Percentiles rank a stretch among this genome's conserved stretches.
These are phyloP conservation scores for Chymomyza costata DNA, from an alignment of 1,140 invertebrate species.

Conservation along the genomic window DNA sequence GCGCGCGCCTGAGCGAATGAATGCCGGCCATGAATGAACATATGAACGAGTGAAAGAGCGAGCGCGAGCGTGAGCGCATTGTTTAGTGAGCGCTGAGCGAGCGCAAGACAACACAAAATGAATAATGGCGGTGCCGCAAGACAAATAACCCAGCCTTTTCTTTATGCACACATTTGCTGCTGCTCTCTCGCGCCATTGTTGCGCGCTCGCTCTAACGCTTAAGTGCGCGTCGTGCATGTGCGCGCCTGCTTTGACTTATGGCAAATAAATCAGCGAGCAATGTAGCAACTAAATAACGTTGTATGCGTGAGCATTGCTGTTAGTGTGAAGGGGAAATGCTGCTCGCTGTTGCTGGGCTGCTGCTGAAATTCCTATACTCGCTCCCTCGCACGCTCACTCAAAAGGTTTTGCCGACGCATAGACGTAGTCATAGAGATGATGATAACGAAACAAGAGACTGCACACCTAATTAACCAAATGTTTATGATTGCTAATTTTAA, in stretches of 20 bases:
- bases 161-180: constrained; percentile 30
- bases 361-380: constrained; percentile 18
- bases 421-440: not conserved
- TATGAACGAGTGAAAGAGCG: constrained; percentile 24
- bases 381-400: constrained; percentile 12
- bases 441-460: constrained; percentile 1
- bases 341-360: constrained; percentile 30
- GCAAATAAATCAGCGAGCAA: constrained; percentile 64
- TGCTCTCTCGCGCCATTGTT: constrained; percentile 10
- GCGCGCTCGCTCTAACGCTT: constrained; percentile 35
- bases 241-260: constrained; percentile 69
- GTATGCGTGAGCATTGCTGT: too few species aligned
- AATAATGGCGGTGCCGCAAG: constrained; percentile 74
- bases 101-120: constrained; percentile 41
- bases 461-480: constrained; percentile 6
- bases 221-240: constrained; percentile 35
- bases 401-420: constrained; percentile 12
- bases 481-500: too few species aligned
- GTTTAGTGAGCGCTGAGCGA: constrained; percentile 19
- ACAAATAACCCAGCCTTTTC: constrained; percentile 74
- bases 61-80: constrained; percentile 3
- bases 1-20: constrained; percentile 15
- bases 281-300: too few species aligned
- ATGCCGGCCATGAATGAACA: too few species aligned
- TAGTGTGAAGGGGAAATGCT: constrained; percentile 12